phyloP scores from a whole-genome alignment of 2,797 vertebrate genomes.

The Gymnothorax javanicus region DNA sequence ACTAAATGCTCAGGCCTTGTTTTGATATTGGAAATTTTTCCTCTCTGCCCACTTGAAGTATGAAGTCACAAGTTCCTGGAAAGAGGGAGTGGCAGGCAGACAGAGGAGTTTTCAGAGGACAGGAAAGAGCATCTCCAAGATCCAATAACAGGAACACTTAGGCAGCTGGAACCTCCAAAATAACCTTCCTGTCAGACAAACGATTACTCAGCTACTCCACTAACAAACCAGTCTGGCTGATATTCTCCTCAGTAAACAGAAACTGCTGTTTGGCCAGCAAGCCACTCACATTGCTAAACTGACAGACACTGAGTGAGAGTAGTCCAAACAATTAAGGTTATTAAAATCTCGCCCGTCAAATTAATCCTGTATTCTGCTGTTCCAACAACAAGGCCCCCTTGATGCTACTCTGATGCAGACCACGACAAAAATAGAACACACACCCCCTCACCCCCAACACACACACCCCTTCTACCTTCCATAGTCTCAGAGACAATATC shows the following conservation, averaged over 20 bases:
- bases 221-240: background rate
- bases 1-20: background rate
- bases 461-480: background rate
- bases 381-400: background rate
- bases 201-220: background rate
- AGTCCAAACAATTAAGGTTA: slow-evolving; percentile 8
- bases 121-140: background rate
- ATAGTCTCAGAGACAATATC: background rate
- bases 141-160: background rate
- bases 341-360: slow-evolving; percentile 21
- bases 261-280: background rate
- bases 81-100: background rate
- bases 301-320: slow-evolving; percentile 7
- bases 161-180: background rate
- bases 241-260: no score
- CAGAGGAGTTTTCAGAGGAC: background rate
- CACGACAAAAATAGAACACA: background rate
- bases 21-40: background rate
- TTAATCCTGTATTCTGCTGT: slow-evolving; percentile 19
- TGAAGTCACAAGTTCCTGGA: background rate
- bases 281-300: background rate
- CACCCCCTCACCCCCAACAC: background rate
- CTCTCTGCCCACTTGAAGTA: background rate
- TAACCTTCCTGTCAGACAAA: background rate
- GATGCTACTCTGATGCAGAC: background rate